Evolutionary conservation across 2,888 invertebrate species (phyloP).

Genomic region (Oxyteleia sp.): DNA sequence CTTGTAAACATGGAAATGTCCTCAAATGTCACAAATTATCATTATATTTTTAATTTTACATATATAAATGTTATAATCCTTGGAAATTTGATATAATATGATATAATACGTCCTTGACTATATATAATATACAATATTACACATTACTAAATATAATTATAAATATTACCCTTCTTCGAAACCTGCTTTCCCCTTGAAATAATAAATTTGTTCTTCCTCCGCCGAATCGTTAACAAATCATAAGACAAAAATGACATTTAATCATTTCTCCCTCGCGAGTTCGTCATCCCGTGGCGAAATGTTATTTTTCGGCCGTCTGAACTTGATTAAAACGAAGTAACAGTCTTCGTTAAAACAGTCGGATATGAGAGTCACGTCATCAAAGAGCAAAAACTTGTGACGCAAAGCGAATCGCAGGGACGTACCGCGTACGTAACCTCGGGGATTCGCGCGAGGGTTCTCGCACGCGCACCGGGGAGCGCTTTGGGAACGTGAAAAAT

Average conservation of each 20-base stretch:
- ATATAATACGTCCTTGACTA: too few relatives aligned
- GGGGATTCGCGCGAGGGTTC: slow-evolving; percentile 32
- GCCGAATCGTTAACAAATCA: slow-evolving; percentile 45
- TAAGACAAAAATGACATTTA: slow-evolving; percentile 29
- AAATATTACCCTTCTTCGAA: too few relatives aligned
- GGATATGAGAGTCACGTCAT: slow-evolving; percentile 43
- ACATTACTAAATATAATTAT: too few relatives aligned
- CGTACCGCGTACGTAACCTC: slow-evolving; percentile 13
- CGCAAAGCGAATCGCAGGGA: slow-evolving; percentile 42
- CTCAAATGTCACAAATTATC: too few relatives aligned
- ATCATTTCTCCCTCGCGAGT: slow-evolving; percentile 24
- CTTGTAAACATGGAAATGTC: too few relatives aligned
- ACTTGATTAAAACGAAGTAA: slow-evolving; percentile 49
- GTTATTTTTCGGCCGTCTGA: slow-evolving; percentile 56
- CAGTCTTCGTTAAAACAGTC: slow-evolving; percentile 27
- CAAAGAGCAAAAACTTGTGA: slow-evolving; percentile 48
- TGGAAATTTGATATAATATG: too few relatives aligned
- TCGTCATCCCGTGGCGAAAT: slow-evolving; percentile 44
- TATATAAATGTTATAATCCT: too few relatives aligned
- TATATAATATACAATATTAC: too few relatives aligned
- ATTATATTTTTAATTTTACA: too few relatives aligned
- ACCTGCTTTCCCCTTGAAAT: too few relatives aligned
- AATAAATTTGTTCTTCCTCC: too few relatives aligned
- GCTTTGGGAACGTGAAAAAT: slow-evolving; percentile 46
- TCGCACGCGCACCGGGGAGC: slow-evolving; percentile 9